Base-by-base conservation (phyloP, 2,888 invertebrate genomes). In the Eurytoma adleriae region DNA sequence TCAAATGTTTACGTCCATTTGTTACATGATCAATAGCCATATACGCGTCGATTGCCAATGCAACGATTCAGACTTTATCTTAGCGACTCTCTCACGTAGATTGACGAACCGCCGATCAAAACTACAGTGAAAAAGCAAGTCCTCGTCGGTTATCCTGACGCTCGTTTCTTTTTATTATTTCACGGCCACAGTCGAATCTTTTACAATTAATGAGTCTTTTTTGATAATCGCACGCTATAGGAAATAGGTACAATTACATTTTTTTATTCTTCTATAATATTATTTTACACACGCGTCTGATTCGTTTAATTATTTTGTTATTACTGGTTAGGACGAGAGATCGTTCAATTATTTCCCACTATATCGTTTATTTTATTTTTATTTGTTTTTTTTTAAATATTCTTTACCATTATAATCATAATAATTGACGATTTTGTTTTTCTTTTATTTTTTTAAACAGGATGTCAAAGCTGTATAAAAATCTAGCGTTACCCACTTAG, bases 381-480 rank as follows among this genome's bases (percentile, higher is more conserved):
- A 30, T 40, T 40, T 40, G 40, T 61, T 52, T 52, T 66, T 78
- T 71, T 57, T 10, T 77, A 62, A 71, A 67, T 71, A 78, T 75
- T 75, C 68, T 70, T 66, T 82, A 81, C 40, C 70, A 82, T 77
- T 82, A 79, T 82, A 79, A 57, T 75, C 30, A 66, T 82, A 82
- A 79, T 82, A 82, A 82, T 82, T 82, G 82, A 82, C 82, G 70
- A 72, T 67, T 74, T 78, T 78, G 40, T 75, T 74, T 82, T 78
- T 52, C 74, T 69, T 18, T 76, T 61, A 52, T 61, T 81, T 76
- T 66, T 61, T 72, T 70, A 48, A 78, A 75, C 59, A 74, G 79
- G 82, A 82, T 82, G 73, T 71, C 66, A 75, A 79, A 72, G 82
- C 79, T 68, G 71, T 78, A 82, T 80, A 79, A 82, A 82, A 82